Base-by-base conservation (phyloP, 1,140 invertebrate species). In the Triops longicaudatus region DNA sequence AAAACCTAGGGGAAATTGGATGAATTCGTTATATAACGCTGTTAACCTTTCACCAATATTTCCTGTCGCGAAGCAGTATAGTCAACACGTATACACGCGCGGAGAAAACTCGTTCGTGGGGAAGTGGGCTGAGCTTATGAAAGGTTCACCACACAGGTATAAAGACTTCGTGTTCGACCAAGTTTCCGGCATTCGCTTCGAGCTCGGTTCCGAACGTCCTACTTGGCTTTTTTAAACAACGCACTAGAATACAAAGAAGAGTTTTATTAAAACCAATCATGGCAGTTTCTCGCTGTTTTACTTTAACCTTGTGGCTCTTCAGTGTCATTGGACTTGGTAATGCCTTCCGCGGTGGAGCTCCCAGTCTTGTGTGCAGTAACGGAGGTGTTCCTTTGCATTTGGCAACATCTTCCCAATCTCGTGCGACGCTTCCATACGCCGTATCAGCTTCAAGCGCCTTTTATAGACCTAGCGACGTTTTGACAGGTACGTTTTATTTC, bases 401-500 rank as follows among this genome's bases (percentile, higher is more conserved):
- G 37, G 86, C 89, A 79, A 88, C 90, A 14, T 84, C 87, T 26
- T 84, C 90, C 1, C 90, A 91, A 80, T 85, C 89, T 0, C 80
- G 86, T 1, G 82, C 87, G 1, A 88, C 87, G 0, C 87, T 88
- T 80, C 91, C 91, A 14, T 92, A 90, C 81, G 86, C 87, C 77
- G 83, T 93, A 11, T 80, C 88, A 0, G 90, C 91, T 43, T 90
- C 88, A 11, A 84, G 86, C 7, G 83, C 87, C 43, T 81, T 83
- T 37, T 92, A 90, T 80, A 83, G 86, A 78, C 90, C 91, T n/a
- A 89, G 89, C 73, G 83, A 88, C 26, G 85, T 88, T 81, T 87
- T 92, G 75, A 88, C 87, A 82, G 89, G 90, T 90, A 84, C 6
- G 14, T 63, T 22, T n/a, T n/a, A 63, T 22, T 63, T 17, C 10